Evolutionary conservation across 1,140 invertebrate species (phyloP).

Genomic region (Aphaenogaster ashmeadi): DNA sequence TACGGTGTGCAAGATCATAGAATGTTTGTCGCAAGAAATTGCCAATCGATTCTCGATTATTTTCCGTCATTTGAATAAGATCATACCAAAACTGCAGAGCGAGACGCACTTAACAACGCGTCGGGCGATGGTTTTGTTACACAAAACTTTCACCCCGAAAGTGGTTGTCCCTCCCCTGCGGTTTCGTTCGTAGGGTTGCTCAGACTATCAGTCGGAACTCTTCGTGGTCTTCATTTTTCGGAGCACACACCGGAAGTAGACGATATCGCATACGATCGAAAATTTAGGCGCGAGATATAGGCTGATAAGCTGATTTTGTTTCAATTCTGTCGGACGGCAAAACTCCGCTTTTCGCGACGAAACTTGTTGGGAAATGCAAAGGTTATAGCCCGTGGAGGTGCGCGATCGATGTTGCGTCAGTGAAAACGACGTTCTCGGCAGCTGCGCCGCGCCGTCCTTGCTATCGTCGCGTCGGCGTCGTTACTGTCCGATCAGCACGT

Average conservation of each 20-base stretch:
- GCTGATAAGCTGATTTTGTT: background rate
- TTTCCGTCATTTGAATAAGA: background rate
- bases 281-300: background rate
- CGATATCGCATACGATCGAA: background rate
- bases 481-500: slow-evolving; percentile 24
- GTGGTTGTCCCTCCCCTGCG: background rate
- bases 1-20: background rate
- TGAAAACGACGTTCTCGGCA: slow-evolving; percentile 68
- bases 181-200: slow-evolving; percentile 24
- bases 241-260: background rate
- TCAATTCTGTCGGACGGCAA: background rate
- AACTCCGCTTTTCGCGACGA: background rate
- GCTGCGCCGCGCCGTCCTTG: slow-evolving; percentile 64
- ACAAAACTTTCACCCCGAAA: slow-evolving; percentile 15
- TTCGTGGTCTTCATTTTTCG: slow-evolving; percentile 34
- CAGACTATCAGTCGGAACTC: background rate
- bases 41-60: background rate
- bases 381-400: slow-evolving; percentile 72
- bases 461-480: slow-evolving; percentile 49
- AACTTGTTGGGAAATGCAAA: slow-evolving; percentile 53
- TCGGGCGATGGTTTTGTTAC: background rate
- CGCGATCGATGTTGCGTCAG: slow-evolving; percentile 73
- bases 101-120: background rate
- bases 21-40: background rate
- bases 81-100: background rate